Base-by-base conservation (phyloP, 1,140 invertebrate genomes). In the Solenopsis fugax region DNA sequence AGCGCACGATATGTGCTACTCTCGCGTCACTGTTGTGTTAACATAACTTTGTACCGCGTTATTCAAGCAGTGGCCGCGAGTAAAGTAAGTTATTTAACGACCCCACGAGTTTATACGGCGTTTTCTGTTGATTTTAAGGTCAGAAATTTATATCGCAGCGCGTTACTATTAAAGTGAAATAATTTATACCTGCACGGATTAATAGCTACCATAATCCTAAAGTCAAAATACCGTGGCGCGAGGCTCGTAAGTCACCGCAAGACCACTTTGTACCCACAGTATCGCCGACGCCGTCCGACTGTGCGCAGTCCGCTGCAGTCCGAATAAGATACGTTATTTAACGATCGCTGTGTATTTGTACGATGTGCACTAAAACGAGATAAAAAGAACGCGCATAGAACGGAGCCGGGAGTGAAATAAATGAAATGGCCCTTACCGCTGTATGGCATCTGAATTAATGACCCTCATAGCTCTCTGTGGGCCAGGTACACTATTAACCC, bases 291-390 rank as follows among this genome's bases (percentile, higher is more conserved):
- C 73, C 45, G 50, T 73, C 65, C 82, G 60, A 75, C 48, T 67
- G 64, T 34, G 64, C 41, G 64, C 80, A 41, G 58, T 1, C 64
- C 85, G 85, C 72, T 60, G 50, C 89, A 50, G 29, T 29, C 72
- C 89, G 75, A 90, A 89, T 90, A 90, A 73, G 89, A 81, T 75
- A 86, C 54, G 77, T 87, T 90, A 87, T 90, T 90, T 90, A 90
- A 90, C 81, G 88, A 78, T 87, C 76, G 77, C 60, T 58, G 41
- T 58, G 41, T 89, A 78, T 89, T 89, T 90, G 78, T 84, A 64
- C 76, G 88, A 62, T 50, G 85, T 37, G 88, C 65, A 84, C 71
- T 84, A 87, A 89, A 89, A 89, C 58, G 73, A 34, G n/a, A 69
- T 37, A 62, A 37, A 52, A 85, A 45, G 41, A 78, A 62, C 50